phyloP scores from a whole-genome alignment of 2,113 vertebrate species.

The Oncorhynchus clarkii region DNA sequence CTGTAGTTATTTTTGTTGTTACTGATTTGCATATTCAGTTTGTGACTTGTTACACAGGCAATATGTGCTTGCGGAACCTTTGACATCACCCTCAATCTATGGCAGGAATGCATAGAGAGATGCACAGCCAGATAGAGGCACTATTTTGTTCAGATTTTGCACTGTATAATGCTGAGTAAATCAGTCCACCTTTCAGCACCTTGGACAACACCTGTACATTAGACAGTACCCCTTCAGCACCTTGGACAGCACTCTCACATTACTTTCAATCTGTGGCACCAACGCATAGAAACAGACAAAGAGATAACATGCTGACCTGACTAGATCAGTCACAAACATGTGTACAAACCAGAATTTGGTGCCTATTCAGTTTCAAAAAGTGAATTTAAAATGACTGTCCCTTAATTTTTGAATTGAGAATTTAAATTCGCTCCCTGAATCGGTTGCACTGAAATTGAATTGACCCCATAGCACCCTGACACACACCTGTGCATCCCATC shows the following conservation, averaged over 20 bases:
- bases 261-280: neutral
- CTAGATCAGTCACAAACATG: too few species aligned
- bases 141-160: too few species aligned
- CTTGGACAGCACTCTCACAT: neutral
- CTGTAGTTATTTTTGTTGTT: neutral
- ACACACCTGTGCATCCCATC: neutral
- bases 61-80: neutral
- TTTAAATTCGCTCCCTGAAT: neutral
- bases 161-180: too few species aligned
- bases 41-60: neutral
- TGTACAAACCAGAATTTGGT: neutral
- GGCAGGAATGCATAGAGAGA: neutral
- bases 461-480: neutral
- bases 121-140: too few species aligned
- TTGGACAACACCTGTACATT: too few species aligned
- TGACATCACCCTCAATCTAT: neutral
- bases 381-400: too few species aligned
- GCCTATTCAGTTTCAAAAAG: neutral
- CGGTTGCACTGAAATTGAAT: neutral
- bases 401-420: neutral
- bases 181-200: too few species aligned
- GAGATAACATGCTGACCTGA: neutral
- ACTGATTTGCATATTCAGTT: neutral
- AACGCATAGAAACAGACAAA: neutral
- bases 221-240: neutral